phyloP scores from a whole-genome alignment of 2,888 invertebrate genomes.

The Anaspis maculata region DNA sequence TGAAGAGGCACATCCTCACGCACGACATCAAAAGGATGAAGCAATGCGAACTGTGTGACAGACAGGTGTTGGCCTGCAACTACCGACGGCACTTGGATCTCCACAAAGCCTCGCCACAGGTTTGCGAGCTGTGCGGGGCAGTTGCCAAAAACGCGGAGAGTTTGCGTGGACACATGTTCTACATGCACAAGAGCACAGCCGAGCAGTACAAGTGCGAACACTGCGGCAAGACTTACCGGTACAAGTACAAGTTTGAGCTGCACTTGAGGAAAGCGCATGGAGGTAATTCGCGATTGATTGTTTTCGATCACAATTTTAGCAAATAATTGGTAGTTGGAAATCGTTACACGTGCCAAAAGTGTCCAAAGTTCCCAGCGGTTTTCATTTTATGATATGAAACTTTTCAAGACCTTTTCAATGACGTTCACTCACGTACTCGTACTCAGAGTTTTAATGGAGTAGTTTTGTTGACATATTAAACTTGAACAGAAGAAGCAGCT shows the following conservation, averaged over 20 bases:
- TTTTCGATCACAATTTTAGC: too few relatives aligned
- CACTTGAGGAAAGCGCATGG: slow-evolving; percentile 31
- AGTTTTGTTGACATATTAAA: too few relatives aligned
- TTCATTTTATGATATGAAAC: too few relatives aligned
- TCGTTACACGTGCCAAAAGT: too few relatives aligned
- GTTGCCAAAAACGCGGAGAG: slow-evolving; percentile 32
- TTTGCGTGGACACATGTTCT: slow-evolving; percentile 31
- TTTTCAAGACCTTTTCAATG: too few relatives aligned
- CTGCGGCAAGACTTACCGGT: slow-evolving; percentile 28
- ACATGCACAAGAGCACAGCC: slow-evolving; percentile 28
- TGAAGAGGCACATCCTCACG: slow-evolving; percentile 18
- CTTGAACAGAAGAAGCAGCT: too few relatives aligned
- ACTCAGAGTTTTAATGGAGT: too few relatives aligned
- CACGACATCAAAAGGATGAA: slow-evolving; percentile 5
- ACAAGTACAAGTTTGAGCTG: slow-evolving; percentile 27
- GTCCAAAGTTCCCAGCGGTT: too few relatives aligned
- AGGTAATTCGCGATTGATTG: too few relatives aligned
- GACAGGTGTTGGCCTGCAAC: slow-evolving; percentile 17
- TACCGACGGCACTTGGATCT: slow-evolving; percentile 24
- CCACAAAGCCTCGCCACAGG: slow-evolving; percentile 24
- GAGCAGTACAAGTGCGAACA: slow-evolving; percentile 30
- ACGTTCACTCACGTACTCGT: too few relatives aligned
- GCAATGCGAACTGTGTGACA: slow-evolving; percentile 18
- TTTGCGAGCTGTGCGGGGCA: slow-evolving; percentile 30
- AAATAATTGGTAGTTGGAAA: too few relatives aligned